A percentile compares a stretch with the other conserved stretches of the same genome.
Conservation (phyloP, 2,888 invertebrate species). For the Pristionchus arcanus region DNA sequence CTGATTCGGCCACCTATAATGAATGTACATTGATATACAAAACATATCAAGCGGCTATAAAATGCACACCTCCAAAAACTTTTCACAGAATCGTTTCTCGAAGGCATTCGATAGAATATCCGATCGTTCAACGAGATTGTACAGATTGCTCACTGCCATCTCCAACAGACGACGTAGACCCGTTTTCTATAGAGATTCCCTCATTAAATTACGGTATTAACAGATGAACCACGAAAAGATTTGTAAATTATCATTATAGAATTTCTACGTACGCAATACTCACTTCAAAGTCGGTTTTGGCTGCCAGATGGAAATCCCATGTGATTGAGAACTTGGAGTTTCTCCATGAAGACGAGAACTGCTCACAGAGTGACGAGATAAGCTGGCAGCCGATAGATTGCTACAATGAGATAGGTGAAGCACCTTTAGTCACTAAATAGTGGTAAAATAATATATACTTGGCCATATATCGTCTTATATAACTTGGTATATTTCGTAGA, state of each 20-base stretch:
- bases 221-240: not conserved
- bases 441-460: no score
- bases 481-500: no score
- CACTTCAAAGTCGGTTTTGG: slow-evolving; percentile 90
- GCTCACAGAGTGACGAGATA: slow-evolving; percentile 90
- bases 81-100: slow-evolving; percentile 62
- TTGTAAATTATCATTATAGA: not conserved
- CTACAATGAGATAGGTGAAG: slow-evolving; percentile 79
- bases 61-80: slow-evolving; percentile 64
- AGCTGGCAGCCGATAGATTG: slow-evolving; percentile 91
- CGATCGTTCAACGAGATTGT: slow-evolving; percentile 70
- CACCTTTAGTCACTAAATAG: not conserved
- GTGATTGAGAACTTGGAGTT: slow-evolving; percentile 91
- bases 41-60: no score
- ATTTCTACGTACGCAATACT: not conserved
- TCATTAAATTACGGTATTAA: not conserved
- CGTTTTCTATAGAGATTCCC: slow-evolving; percentile 76
- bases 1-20: slow-evolving; percentile 87
- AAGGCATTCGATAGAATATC: slow-evolving; percentile 65
- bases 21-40: not conserved
- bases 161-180: slow-evolving; percentile 89
- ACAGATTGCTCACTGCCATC: slow-evolving; percentile 85
- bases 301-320: slow-evolving; percentile 90
- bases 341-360: slow-evolving; percentile 90
- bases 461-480: no score